A percentile compares a stretch with the other conserved stretches of the same genome.
Evolutionary conservation across 2,888 invertebrate species (phyloP).

Genomic region (Crocallis elinguaria): DNA sequence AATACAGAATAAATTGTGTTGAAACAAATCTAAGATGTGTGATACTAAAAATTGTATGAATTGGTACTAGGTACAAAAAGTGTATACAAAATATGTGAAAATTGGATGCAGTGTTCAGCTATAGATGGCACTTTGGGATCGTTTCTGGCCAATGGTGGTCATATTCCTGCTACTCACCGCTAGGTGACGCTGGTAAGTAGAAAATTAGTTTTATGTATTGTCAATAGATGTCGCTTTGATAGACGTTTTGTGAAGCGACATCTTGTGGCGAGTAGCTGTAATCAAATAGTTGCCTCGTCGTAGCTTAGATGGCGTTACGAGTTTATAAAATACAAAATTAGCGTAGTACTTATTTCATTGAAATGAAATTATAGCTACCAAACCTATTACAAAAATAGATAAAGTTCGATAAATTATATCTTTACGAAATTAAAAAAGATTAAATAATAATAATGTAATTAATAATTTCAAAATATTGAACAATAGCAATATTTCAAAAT

Average conservation of each 20-base stretch:
- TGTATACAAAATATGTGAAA: constrained; percentile 50
- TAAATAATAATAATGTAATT: too few species aligned
- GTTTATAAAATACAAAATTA: constrained; percentile 10
- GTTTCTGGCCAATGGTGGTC: constrained; percentile 60
- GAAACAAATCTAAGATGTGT: constrained; percentile 42
- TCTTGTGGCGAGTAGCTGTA: constrained; percentile 55
- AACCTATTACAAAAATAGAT: not conserved
- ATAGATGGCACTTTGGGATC: constrained; percentile 73
- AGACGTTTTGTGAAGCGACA: constrained; percentile 40
- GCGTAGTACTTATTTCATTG: not conserved
- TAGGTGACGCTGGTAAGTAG: constrained; percentile 73
- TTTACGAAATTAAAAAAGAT: too few species aligned
- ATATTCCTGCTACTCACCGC: constrained; percentile 60
- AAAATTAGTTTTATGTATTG: not conserved
- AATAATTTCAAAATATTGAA: too few species aligned
- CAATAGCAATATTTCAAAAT: too few species aligned
- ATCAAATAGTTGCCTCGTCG: constrained; percentile 21
- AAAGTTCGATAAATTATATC: too few species aligned
- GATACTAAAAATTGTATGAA: constrained; percentile 48
- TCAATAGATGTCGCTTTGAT: constrained; percentile 16
- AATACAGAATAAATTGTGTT: constrained; percentile 49
- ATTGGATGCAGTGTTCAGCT: constrained; percentile 80
- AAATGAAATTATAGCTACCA: not conserved
- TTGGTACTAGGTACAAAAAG: constrained; percentile 39
- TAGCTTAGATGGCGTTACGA: constrained; percentile 54